A percentile compares a stretch with the other conserved stretches of the same genome.
Evolutionary conservation across 2,797 vertebrate species (phyloP).

Genomic region (Sebastes hubbsi): DNA sequence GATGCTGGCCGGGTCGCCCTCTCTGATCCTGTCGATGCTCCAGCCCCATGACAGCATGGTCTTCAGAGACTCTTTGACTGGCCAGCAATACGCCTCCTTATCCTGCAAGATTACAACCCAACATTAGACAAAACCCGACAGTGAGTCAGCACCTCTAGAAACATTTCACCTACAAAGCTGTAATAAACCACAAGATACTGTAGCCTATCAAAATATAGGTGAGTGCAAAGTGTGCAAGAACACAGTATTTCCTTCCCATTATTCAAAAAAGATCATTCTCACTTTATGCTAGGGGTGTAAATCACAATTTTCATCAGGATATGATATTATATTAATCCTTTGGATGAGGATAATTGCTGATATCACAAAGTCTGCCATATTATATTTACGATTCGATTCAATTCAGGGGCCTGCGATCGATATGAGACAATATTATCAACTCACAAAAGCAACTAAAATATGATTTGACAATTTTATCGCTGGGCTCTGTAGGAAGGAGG

Average conservation of each 20-base stretch:
- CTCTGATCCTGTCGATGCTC: constrained; percentile 90
- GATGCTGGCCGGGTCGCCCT: constrained; percentile 88
- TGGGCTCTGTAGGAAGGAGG: rapidly evolving
- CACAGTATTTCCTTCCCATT: too few relatives aligned
- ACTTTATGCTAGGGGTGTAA: too few relatives aligned
- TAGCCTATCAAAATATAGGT: not conserved
- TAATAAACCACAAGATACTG: not conserved
- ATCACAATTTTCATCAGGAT: too few relatives aligned
- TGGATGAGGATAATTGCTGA: too few relatives aligned
- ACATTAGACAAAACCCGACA: not conserved
- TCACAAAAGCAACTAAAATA: too few relatives aligned
- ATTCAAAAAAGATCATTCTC: too few relatives aligned
- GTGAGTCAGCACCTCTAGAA: not conserved
- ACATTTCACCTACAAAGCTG: not conserved
- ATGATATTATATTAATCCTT: too few relatives aligned
- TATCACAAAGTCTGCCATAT: too few relatives aligned
- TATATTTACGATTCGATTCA: too few relatives aligned
- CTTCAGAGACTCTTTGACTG: constrained; percentile 93
- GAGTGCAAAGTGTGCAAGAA: not conserved
- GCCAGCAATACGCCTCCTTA: constrained; percentile 92
- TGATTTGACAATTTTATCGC: too few relatives aligned
- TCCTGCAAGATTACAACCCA: constrained; percentile 78
- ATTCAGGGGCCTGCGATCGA: too few relatives aligned
- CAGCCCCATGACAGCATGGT: constrained; percentile 95
- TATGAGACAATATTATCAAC: too few relatives aligned